phyloP scores from a whole-genome alignment of 2,797 vertebrate genomes.

The Enteromius trimaculatus region DNA sequence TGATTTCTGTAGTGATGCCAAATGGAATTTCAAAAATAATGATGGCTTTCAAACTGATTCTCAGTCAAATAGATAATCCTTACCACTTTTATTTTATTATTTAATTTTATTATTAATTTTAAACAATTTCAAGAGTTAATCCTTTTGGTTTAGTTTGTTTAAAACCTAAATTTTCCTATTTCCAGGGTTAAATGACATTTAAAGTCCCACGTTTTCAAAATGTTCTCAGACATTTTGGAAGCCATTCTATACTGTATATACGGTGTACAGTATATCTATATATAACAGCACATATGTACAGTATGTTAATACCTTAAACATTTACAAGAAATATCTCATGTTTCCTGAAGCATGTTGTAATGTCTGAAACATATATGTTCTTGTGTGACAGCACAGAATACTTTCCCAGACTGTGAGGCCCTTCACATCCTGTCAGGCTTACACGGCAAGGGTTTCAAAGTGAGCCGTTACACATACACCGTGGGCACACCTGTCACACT shows the following conservation, averaged over 20 bases:
- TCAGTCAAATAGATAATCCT: background rate
- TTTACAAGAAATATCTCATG: slow-evolving; percentile 14
- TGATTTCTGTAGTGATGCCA: background rate
- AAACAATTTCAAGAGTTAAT: background rate
- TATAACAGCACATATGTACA: background rate
- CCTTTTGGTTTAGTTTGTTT: background rate
- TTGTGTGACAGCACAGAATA: slow-evolving; percentile 34
- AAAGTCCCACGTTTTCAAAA: background rate
- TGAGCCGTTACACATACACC: slow-evolving; percentile 41
- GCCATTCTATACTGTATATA: background rate
- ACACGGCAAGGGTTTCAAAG: slow-evolving; percentile 46
- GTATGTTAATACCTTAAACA: slow-evolving; percentile 24
- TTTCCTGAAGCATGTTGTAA: slow-evolving; percentile 19
- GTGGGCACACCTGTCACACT: slow-evolving; percentile 53
- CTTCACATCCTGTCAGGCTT: slow-evolving; percentile 35
- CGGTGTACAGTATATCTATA: background rate
- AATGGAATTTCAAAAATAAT: background rate
- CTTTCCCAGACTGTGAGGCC: slow-evolving; percentile 38
- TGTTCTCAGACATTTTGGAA: background rate
- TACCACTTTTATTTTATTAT: background rate
- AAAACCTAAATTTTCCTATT: background rate
- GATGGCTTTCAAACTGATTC: background rate
- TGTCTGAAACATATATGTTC: slow-evolving; percentile 15
- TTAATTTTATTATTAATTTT: background rate
- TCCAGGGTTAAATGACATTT: background rate